phyloP scores from a whole-genome alignment of 2,797 vertebrate genomes.

The Pitangus sulphuratus region DNA sequence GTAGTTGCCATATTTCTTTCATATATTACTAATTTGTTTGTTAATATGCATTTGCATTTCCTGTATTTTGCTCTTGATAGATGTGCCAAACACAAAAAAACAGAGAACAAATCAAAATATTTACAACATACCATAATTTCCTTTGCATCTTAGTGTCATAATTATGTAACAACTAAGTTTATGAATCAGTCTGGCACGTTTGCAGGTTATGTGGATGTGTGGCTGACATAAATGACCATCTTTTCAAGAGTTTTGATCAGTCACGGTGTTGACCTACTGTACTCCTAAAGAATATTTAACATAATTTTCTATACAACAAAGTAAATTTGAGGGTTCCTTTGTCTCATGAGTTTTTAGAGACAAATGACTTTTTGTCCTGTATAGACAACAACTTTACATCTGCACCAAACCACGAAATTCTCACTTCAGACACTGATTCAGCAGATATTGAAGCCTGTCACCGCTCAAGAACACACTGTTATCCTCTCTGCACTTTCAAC shows the following conservation, averaged over 20 bases:
- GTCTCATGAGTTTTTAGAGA: not conserved
- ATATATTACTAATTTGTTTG: slow-evolving; percentile 48
- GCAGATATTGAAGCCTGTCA: not conserved
- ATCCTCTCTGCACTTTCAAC: not conserved
- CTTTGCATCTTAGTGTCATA: not conserved
- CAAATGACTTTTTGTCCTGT: not conserved
- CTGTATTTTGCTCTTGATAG: slow-evolving; percentile 35
- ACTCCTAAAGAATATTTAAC: not conserved
- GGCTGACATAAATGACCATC: not conserved
- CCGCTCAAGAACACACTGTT: not conserved
- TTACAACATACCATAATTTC: not conserved
- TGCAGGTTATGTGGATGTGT: not conserved
- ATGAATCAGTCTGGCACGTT: not conserved
- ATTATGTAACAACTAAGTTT: slow-evolving; percentile 21
- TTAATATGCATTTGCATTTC: slow-evolving; percentile 49
- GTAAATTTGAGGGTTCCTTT: not conserved
- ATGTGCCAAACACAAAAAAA: slow-evolving; percentile 30
- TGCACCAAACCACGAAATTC: not conserved
- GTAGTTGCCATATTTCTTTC: slow-evolving; percentile 50
- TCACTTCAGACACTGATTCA: not conserved
- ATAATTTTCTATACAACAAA: not conserved
- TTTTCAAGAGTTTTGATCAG: not conserved
- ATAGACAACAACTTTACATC: not conserved
- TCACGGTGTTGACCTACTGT: not conserved
- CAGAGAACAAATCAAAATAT: slow-evolving; percentile 52